Percentiles rank a stretch among this genome's conserved stretches.
These are phyloP conservation scores for Nestor notabilis DNA, from an alignment of 2,113 vertebrate genomes.

Conservation along the genomic window DNA sequence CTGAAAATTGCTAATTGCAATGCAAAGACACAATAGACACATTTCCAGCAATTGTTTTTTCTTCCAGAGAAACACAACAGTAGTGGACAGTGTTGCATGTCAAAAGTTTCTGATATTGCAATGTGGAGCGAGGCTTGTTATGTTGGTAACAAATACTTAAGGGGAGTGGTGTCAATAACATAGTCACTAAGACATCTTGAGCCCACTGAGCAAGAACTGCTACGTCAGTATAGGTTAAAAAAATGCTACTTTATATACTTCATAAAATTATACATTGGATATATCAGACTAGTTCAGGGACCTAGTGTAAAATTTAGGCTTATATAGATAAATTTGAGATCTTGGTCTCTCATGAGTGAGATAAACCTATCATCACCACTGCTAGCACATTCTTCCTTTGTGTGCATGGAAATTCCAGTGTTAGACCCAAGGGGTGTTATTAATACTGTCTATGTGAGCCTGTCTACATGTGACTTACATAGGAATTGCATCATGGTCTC, in stretches of 20 bases:
- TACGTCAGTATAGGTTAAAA: not conserved
- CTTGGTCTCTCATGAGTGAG: not conserved
- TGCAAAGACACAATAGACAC: not conserved
- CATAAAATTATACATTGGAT: not conserved
- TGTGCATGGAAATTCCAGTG: not conserved
- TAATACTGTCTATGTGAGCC: not conserved
- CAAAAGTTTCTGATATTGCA: not conserved
- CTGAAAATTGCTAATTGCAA: not conserved
- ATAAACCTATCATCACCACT: not conserved
- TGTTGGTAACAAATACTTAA: not conserved
- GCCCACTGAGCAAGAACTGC: not conserved
- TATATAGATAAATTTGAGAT: not conserved
- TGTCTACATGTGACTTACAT: not conserved
- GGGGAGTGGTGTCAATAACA: not conserved
- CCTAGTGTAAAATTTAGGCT: not conserved
- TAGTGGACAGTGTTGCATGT: not conserved
- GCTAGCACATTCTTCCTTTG: not conserved
- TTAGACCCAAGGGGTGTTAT: not conserved
- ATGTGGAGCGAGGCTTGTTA: not conserved
- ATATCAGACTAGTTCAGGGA: not conserved
- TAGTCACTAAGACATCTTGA: not conserved
- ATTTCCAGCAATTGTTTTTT: not conserved
- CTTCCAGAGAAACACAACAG: not conserved
- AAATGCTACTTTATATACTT: not conserved
- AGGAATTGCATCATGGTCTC: not conserved